Conservation (phyloP, 2,113 vertebrate species). For the Dicrurus megarhynchus region DNA sequence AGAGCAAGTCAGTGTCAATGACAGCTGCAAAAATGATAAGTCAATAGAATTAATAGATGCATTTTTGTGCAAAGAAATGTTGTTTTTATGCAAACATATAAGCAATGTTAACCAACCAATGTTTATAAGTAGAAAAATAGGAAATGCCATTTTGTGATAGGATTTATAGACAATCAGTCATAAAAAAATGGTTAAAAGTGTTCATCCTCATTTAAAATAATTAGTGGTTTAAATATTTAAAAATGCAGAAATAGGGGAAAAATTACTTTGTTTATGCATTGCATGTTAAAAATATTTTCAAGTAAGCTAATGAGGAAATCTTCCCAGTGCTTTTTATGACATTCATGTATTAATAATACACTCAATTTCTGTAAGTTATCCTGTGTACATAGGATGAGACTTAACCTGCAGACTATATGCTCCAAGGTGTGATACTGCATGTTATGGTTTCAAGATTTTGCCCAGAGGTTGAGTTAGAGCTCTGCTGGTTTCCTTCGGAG, state of each 20-base stretch:
- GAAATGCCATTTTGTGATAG: neutral
- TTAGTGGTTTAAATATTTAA: neutral
- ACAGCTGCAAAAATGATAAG: constrained; percentile 43
- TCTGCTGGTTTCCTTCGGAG: neutral
- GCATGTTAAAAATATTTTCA: neutral
- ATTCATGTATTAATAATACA: neutral
- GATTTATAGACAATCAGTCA: neutral
- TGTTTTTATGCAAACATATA: constrained; percentile 25
- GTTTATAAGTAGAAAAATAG: neutral
- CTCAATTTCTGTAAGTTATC: neutral
- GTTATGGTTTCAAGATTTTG: neutral
- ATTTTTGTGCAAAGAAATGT: constrained; percentile 21
- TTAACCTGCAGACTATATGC: neutral
- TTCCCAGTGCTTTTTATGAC: neutral
- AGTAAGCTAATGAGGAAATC: neutral
- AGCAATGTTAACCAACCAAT: neutral
- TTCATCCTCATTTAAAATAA: neutral
- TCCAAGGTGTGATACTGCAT: neutral
- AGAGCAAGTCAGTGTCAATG: constrained; percentile 28
- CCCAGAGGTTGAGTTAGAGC: neutral
- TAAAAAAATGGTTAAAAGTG: neutral
- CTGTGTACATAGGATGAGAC: neutral
- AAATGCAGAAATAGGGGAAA: neutral
- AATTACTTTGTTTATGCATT: neutral
- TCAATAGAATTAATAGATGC: constrained; percentile 11